Evolutionary conservation across 2,888 invertebrate genomes (phyloP), one percentile per base, ranked within the genome.

Genomic region (Thecocarcelia acutangulata): DNA sequence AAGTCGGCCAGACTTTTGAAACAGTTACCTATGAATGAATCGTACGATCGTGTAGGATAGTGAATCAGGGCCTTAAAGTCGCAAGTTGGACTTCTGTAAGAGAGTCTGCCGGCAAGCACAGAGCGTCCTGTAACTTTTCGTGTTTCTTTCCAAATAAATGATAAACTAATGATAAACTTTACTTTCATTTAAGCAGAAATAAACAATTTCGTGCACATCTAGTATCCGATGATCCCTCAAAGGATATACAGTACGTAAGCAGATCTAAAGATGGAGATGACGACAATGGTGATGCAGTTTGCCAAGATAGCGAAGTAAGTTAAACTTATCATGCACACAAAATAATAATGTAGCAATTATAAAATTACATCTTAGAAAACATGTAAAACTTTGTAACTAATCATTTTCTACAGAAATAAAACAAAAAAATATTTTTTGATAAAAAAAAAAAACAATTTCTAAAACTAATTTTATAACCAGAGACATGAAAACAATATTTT

Each of bases 201-300:
- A 94, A 94, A 87, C 95, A 95, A 89, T 92, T 95, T 79, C 93
- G 95, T 77, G 94, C 94, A 28, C 95, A 95, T 88, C 91, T 96
- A 84, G 93, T 94, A 87, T 93, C 94, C 2, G 95, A 95, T 85
- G 93, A 94, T 77, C 89, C 89, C 66, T 93, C 93, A 84, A 87
- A 86, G 69, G 94, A 95, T 86, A 86, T 87, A 42, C 89, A 89
- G 83, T 91, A 89, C 75, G 88, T 90, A 56, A 77, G 85, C 87
- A 19, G 86, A 85, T 46, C 85, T 87, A 54, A 87, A 86, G 90
- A 89, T 75, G 87, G 87, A 46, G 69, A 58, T n/a, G 69, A 52
- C 19, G 79, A 50, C 44, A 85, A 87, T 50, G 85, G 86, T 40
- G 89, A 88, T 72, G 87, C 87, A 42, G 85, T 87, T 68, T 85